phyloP scores from a whole-genome alignment of 2,888 invertebrate genomes.

The Ophion ventricosus region DNA sequence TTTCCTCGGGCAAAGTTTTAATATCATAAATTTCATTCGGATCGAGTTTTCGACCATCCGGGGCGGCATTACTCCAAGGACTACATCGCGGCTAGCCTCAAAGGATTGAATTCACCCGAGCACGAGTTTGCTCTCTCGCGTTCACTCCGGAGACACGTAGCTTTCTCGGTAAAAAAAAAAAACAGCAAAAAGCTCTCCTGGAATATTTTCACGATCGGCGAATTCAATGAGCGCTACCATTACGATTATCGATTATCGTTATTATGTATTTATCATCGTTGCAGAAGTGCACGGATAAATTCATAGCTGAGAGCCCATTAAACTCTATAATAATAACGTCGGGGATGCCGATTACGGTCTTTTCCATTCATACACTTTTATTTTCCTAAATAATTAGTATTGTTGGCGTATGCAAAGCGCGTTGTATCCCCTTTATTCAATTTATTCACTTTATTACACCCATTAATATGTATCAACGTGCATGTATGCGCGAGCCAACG shows the following conservation, averaged over 20 bases:
- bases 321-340: constrained; percentile 44
- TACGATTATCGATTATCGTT: constrained; percentile 45
- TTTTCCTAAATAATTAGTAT: constrained; percentile 49
- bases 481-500: constrained; percentile 43
- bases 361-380: constrained; percentile 4
- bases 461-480: constrained; percentile 34
- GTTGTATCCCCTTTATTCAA: constrained; percentile 20
- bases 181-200: constrained; percentile 2
- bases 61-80: constrained; percentile 22
- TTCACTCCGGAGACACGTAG: neutral
- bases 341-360: constrained; percentile 50
- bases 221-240: neutral
- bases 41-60: constrained; percentile 20
- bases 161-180: neutral
- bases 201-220: neutral
- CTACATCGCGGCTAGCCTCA: constrained; percentile 51
- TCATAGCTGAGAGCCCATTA: constrained; percentile 41
- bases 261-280: constrained; percentile 28
- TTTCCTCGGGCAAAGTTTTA: neutral
- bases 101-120: constrained; percentile 47
- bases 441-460: constrained; percentile 40
- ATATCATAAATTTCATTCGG: constrained; percentile 52
- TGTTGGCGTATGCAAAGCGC: constrained; percentile 55
- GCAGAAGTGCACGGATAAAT: constrained; percentile 22
- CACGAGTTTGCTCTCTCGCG: constrained; percentile 48